phyloP scores from a whole-genome alignment of 1,140 invertebrate genomes.

The Mya arenaria region DNA sequence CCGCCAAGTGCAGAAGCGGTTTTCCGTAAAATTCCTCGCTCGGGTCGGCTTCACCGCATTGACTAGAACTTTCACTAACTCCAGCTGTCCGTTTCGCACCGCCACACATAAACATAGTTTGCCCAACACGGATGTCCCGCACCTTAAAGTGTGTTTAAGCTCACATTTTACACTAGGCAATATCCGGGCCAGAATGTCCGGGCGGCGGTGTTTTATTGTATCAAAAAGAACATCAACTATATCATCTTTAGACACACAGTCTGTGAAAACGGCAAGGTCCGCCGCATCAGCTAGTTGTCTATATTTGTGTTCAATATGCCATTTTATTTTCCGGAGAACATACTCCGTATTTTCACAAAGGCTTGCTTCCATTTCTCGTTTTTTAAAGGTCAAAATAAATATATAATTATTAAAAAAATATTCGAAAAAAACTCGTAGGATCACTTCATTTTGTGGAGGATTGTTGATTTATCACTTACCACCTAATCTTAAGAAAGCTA shows the following conservation, averaged over 20 bases:
- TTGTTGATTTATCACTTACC: too few species aligned
- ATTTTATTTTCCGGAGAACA: too few species aligned
- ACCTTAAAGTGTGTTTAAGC: neutral
- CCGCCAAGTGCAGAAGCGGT: constrained; percentile 34
- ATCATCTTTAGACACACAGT: neutral
- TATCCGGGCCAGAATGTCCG: neutral
- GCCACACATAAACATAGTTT: constrained; percentile 32
- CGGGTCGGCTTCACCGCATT: constrained; percentile 12
- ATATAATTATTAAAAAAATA: too few species aligned
- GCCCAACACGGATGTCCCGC: neutral
- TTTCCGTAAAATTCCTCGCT: constrained; percentile 10
- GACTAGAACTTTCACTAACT: neutral
- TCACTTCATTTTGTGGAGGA: too few species aligned
- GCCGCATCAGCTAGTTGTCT: too few species aligned
- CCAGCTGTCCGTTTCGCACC: neutral
- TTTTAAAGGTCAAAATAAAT: too few species aligned
- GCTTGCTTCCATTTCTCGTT: too few species aligned
- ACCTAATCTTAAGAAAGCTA: too few species aligned
- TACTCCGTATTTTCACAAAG: too few species aligned
- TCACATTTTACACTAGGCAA: neutral
- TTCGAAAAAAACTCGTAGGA: too few species aligned
- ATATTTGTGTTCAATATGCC: too few species aligned
- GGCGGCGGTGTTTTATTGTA: neutral
- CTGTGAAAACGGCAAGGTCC: too few species aligned
- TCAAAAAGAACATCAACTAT: neutral